Evolutionary conservation across 2,888 invertebrate species (phyloP), one percentile per base, ranked within the genome.

Genomic region (Nebria salina): DNA sequence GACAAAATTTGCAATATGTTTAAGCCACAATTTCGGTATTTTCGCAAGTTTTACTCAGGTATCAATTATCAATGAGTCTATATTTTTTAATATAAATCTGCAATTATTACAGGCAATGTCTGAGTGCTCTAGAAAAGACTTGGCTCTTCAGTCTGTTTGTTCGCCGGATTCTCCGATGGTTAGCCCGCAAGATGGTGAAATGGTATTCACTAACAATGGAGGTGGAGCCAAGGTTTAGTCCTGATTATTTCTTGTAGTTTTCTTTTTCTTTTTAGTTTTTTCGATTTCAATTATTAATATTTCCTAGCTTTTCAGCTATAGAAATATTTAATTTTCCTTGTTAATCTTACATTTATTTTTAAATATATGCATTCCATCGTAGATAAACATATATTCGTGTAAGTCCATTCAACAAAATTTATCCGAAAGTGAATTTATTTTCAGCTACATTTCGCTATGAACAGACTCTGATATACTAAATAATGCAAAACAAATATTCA

Each of bases 91-190:
- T 64, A 26, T 75, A 64, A 74, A 74, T 54, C 82, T 77, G 82
- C 54, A 54, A 54, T 54, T 8, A 83, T 87, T 88, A 72, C 86
- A 91, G 90, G 91, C 91, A 3, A 88, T 91, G 85, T 92, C 92
- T 34, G 92, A 92, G 84, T 89, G 90, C 80, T 92, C 92, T 0
- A 92, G 92, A 85, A 92, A 91, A 86, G 92, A 89, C 83, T 85
- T 90, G 82, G 91, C 88, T 82, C 85, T 90, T 78, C 88, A 87
- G 83, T 89, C 89, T 42, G 88, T 89, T 81, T 89, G 88, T 85
- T 89, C 89, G 3, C 88, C 90, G 11, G 89, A 88, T 84, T 90
- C 90, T 70, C 89, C 90, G 11, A 85, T 89, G 54, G 88, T 89
- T 82, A 88, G 88, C 85, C 87, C 87, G 65, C 87, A 87, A 73